Conservation (phyloP, 2,113 vertebrate genomes). For the Pterocles orientalis region DNA sequence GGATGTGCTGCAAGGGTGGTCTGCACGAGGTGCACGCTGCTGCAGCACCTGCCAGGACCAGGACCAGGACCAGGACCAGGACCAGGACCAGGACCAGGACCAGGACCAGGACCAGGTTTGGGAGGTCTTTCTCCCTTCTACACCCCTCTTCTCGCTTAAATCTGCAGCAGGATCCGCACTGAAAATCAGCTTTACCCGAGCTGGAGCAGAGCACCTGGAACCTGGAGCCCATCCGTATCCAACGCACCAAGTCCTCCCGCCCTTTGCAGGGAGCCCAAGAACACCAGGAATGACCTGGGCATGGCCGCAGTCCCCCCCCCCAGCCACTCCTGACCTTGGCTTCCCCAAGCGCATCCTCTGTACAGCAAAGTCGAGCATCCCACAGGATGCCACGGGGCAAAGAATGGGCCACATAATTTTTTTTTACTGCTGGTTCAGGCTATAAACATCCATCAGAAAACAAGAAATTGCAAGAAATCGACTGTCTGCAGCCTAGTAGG, state of each 20-base stretch:
- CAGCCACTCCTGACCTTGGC: accelerated
- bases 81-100: accelerated
- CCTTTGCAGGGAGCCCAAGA: neutral
- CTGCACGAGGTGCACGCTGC: accelerated
- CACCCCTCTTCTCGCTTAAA: neutral
- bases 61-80: accelerated
- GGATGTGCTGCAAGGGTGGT: neutral
- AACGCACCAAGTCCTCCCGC: neutral
- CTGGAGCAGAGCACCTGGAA: neutral
- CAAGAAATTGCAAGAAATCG: neutral
- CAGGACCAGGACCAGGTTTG: accelerated
- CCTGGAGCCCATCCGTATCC: accelerated
- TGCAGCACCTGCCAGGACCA: accelerated
- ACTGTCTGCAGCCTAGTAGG: neutral
- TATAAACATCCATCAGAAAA: neutral
- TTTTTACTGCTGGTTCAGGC: neutral
- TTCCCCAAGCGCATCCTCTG: accelerated
- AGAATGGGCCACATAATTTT: neutral
- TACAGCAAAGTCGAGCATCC: neutral
- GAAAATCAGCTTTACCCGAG: accelerated
- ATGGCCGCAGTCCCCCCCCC: neutral
- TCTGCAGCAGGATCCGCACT: accelerated
- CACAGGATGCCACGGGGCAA: accelerated
- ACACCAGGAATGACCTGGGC: too few species aligned
- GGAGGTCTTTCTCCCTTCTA: neutral